phyloP scores from a whole-genome alignment of 2,888 invertebrate genomes.

The Masnerella sp. region DNA sequence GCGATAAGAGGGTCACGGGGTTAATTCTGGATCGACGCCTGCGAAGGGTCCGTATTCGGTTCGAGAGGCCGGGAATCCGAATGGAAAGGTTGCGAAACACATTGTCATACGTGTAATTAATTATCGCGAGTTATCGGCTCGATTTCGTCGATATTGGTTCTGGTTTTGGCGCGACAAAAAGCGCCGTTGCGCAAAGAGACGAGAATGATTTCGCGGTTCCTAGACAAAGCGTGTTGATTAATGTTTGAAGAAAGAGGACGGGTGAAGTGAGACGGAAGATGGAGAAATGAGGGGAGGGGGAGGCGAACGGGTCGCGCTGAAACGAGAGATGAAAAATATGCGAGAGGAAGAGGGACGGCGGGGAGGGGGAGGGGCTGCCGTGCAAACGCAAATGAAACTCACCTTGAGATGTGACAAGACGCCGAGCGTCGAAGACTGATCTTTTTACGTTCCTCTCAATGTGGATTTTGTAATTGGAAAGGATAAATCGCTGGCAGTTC shows the following conservation, averaged over 20 bases:
- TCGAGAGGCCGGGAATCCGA: too few species aligned
- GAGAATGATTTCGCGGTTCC: conserved; percentile 48
- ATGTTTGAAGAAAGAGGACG: conserved; percentile 61
- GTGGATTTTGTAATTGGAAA: conserved; percentile 6
- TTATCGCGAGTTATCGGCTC: conserved; percentile 34
- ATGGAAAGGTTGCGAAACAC: conserved; percentile 33
- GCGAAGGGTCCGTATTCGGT: too few species aligned
- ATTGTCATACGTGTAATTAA: conserved; percentile 47
- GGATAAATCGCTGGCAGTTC: too few species aligned
- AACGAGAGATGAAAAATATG: conserved; percentile 54
- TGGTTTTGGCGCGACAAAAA: conserved; percentile 31
- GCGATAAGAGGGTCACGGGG: too few species aligned
- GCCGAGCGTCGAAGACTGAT: conserved; percentile 25
- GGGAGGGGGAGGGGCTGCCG: conserved; percentile 24
- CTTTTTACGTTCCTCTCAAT: conserved; percentile 15
- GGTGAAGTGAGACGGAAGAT: conserved; percentile 56
- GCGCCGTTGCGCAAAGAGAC: conserved; percentile 37
- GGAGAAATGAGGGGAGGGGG: conserved; percentile 35
- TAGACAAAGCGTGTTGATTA: conserved; percentile 58
- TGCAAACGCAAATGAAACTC: conserved; percentile 26
- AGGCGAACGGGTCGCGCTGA: conserved; percentile 59
- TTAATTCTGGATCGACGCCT: too few species aligned
- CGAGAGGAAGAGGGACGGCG: conserved; percentile 49
- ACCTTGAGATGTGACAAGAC: conserved; percentile 42
- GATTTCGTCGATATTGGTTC: conserved; percentile 24